Conservation (phyloP, 2,888 invertebrate genomes). For the Metalampra italica region DNA sequence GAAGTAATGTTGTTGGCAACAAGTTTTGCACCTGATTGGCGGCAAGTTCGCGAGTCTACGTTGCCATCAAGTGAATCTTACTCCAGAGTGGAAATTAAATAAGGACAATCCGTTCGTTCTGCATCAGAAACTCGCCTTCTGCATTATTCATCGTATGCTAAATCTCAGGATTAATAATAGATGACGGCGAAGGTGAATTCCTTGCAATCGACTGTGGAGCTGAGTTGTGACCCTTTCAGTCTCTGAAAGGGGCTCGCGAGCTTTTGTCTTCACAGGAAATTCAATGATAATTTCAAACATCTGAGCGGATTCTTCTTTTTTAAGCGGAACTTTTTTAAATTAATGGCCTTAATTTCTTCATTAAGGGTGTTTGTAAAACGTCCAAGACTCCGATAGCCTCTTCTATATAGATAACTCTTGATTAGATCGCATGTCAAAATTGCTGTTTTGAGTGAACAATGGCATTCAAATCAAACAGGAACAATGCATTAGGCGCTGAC, state of each 20-base stretch:
- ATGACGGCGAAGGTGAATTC: conserved; percentile 57
- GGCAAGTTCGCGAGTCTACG: conserved; percentile 30
- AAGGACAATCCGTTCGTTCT: conserved; percentile 58
- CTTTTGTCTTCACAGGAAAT: conserved; percentile 44
- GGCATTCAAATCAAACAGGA: too few relatives aligned
- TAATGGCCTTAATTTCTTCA: neutral
- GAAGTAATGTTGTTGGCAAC: conserved; percentile 12
- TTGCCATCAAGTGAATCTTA: conserved; percentile 30
- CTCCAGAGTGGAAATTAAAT: conserved; percentile 57
- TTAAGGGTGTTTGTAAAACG: too few relatives aligned
- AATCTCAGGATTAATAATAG: conserved; percentile 63
- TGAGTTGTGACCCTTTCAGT: conserved; percentile 51
- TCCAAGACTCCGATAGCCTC: too few relatives aligned
- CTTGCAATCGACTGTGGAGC: conserved; percentile 47
- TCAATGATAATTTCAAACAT: conserved; percentile 37
- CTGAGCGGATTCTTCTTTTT: conserved; percentile 19
- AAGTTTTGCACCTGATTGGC: conserved; percentile 40
- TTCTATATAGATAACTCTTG: too few relatives aligned
- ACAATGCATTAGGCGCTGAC: too few relatives aligned
- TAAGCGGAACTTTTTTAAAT: neutral
- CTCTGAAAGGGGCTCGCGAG: conserved; percentile 38
- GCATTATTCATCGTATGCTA: conserved; percentile 69
- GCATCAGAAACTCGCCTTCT: conserved; percentile 47
- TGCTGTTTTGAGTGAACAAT: too few relatives aligned
- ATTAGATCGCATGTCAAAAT: too few relatives aligned